These are phyloP conservation scores for Lanistes nyassanus DNA, from an alignment of 1,140 invertebrate species.

Conservation along the genomic window DNA sequence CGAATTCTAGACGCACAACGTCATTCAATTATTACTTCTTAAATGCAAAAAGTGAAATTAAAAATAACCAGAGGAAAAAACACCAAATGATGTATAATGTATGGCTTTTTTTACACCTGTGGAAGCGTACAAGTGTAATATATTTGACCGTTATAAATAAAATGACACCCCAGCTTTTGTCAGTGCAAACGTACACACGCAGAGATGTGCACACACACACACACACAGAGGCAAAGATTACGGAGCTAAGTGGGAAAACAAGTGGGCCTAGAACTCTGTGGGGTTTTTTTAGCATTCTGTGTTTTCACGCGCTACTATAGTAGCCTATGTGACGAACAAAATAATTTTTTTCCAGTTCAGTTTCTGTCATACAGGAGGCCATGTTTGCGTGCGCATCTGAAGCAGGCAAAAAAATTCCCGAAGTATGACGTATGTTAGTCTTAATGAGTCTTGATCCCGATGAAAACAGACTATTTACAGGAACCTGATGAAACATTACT, in stretches of 20 bases:
- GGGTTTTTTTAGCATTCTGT: background rate
- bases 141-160: background rate
- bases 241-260: background rate
- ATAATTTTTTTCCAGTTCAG: too few relatives aligned
- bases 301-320: background rate
- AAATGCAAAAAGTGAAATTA: background rate
- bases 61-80: background rate
- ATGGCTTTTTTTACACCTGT: background rate
- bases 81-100: background rate
- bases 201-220: background rate
- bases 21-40: too few relatives aligned
- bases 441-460: too few relatives aligned
- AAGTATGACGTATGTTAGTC: too few relatives aligned
- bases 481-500: too few relatives aligned
- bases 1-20: too few relatives aligned
- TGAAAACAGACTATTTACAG: too few relatives aligned
- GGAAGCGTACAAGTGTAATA: background rate
- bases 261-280: background rate
- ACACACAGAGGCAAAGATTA: background rate
- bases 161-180: background rate
- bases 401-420: too few relatives aligned
- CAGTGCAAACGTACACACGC: background rate
- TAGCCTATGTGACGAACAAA: background rate
- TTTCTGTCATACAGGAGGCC: too few relatives aligned
- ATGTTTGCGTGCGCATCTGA: too few relatives aligned